Base-by-base conservation (phyloP, 2,113 vertebrate species). In the Lycaon pictus region DNA sequence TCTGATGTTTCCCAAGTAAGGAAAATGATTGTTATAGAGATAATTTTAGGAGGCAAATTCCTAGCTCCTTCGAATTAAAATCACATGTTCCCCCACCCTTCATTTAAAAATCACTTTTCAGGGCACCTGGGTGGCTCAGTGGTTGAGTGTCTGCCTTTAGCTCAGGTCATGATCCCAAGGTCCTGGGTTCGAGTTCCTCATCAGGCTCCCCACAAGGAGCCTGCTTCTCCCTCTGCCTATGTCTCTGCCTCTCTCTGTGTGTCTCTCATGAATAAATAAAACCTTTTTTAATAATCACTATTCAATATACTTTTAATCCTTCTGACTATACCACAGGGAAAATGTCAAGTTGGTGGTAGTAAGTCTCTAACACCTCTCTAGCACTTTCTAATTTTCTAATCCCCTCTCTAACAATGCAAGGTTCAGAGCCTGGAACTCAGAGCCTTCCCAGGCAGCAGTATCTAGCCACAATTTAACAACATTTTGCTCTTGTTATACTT, bases 21-120 rank as follows among this genome's bases (percentile, higher is more conserved):
- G 67, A 84, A 76, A 53, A 51, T 48, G 43, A 53, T 19, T 16
- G 63, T 69, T 94, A 69, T 7, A 82, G 22, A 62, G 53, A 95
- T n/a, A 72, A 56, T 55, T 77, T 93, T 62, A 95, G 88, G 5
- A 95, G 32, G 12, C 5, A 84, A 85, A 65, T 67, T 86, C 91
- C 88, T 13, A 97, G 82, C 13, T 76, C n/a, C 43, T 80, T 83
- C 77, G n/a, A 37, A 19, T 22, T 55, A 55, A 95, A 83, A 53
- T 90, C 63, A 35, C 19, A 12, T n/a, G 48, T 51, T 32, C 32
- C 56, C 56, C 23, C 51, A 19, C n/a, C 55, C 43, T 35, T 16
- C 15, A 37, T 43, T 43, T 43, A 16, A 56, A 76, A 85, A 67
- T 23, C 23, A 43, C 60, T 85, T 60, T 93, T 85, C 35, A 51